Percentiles rank a stretch among this genome's conserved stretches.
phyloP scores from a whole-genome alignment of 2,888 invertebrate species.

The Yponomeuta evonymella region DNA sequence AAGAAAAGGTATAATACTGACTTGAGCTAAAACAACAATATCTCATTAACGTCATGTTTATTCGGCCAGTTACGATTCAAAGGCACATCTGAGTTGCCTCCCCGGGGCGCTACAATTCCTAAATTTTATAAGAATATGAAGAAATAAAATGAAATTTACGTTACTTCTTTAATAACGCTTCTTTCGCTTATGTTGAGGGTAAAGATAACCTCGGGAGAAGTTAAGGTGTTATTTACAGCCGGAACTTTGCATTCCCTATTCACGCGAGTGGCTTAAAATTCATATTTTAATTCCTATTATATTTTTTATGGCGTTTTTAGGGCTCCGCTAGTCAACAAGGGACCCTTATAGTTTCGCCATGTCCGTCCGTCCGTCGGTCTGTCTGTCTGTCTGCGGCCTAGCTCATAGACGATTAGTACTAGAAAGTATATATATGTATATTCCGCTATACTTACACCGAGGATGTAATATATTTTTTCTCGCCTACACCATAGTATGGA shows the following conservation, averaged over 20 bases:
- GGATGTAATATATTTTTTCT: no score
- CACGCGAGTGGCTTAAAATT: constrained; percentile 43
- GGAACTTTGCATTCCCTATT: constrained; percentile 43
- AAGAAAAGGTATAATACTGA: no score
- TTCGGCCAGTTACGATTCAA: constrained; percentile 14
- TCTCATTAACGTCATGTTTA: constrained; percentile 3
- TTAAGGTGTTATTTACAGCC: constrained; percentile 45
- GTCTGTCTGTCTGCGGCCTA: no score
- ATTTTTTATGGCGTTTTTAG: neutral
- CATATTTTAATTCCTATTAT: constrained; percentile 31
- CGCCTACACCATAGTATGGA: no score
- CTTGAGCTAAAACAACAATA: neutral
- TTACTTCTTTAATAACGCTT: constrained; percentile 37
- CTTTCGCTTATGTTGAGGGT: constrained; percentile 33
- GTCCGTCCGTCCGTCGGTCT: no score
- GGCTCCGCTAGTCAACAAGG: no score
- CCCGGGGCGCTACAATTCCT: constrained; percentile 36
- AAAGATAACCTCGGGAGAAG: constrained; percentile 54
- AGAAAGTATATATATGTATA: no score
- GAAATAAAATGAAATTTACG: constrained; percentile 49
- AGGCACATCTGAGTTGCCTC: constrained; percentile 11
- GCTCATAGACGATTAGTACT: no score
- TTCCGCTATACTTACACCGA: no score
- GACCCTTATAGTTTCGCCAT: no score
- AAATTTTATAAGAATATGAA: constrained; percentile 41